phyloP scores from a whole-genome alignment of 2,888 invertebrate species.

The Dryomyza anilis region DNA sequence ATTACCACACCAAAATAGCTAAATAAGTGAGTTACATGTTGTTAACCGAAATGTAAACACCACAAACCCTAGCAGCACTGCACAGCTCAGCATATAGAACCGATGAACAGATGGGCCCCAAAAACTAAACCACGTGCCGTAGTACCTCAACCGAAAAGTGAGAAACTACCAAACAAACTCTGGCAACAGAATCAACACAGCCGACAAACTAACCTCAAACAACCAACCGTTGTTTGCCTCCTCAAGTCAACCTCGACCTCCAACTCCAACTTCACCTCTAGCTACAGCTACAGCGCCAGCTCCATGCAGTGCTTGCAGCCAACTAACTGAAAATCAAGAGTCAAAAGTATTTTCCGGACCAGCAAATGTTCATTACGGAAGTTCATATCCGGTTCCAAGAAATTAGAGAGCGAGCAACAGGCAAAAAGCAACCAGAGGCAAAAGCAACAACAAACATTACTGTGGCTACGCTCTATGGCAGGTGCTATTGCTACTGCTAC shows the following conservation, averaged over 20 bases:
- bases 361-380: constrained; percentile 83
- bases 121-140: too few relatives aligned
- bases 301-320: constrained; percentile 8
- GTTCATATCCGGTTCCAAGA: constrained; percentile 76
- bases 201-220: too few relatives aligned
- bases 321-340: constrained; percentile 45
- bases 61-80: constrained; percentile 37
- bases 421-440: constrained; percentile 33
- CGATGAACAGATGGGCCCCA: too few relatives aligned
- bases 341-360: constrained; percentile 53
- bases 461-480: constrained; percentile 21
- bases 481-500: not conserved
- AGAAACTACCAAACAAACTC: too few relatives aligned
- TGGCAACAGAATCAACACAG: too few relatives aligned
- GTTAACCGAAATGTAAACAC: constrained; percentile 48
- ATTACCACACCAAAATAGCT: constrained; percentile 40
- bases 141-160: too few relatives aligned
- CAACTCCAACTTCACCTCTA: too few relatives aligned
- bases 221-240: too few relatives aligned
- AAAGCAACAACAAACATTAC: too few relatives aligned
- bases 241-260: constrained; percentile 2
- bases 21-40: constrained; percentile 47
- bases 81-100: too few relatives aligned
- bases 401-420: constrained; percentile 50
- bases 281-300: not conserved